phyloP scores from a whole-genome alignment of 1,140 invertebrate genomes.

The Drosophila nikananu region DNA sequence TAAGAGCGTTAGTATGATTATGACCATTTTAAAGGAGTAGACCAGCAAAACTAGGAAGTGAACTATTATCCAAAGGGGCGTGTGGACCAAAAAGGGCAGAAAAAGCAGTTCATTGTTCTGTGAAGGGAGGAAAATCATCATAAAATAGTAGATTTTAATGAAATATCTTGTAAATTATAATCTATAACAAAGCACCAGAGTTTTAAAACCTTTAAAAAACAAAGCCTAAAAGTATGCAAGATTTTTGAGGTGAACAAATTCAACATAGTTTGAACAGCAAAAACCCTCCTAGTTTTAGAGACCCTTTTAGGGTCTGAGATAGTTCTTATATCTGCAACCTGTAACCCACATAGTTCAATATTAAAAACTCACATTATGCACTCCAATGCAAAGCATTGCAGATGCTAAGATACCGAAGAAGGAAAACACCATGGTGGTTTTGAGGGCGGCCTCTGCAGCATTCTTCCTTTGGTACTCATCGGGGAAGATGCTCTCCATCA shows the following conservation, averaged over 20 bases:
- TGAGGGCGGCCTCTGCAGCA: conserved; percentile 42
- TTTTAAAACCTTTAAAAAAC: too few species aligned
- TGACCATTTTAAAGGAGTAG: conserved; percentile 43
- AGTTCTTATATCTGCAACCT: background rate
- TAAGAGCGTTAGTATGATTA: conserved; percentile 37
- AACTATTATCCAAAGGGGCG: conserved; percentile 55
- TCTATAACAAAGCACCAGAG: too few species aligned
- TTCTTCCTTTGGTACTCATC: conserved; percentile 44
- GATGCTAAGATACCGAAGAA: conserved; percentile 61
- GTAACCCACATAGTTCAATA: background rate
- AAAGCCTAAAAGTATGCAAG: too few species aligned
- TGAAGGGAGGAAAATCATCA: background rate
- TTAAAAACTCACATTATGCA: conserved; percentile 60
- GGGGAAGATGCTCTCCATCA: conserved; percentile 73
- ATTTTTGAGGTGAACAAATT: too few species aligned
- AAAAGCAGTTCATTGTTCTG: conserved; percentile 72
- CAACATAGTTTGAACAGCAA: too few species aligned
- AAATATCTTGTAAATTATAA: too few species aligned
- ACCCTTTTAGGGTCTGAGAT: too few species aligned
- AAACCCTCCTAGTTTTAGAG: too few species aligned
- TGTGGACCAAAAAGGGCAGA: conserved; percentile 49
- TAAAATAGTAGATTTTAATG: background rate
- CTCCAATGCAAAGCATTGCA: conserved; percentile 55
- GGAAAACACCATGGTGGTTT: conserved; percentile 68
- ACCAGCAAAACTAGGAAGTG: conserved; percentile 42